Percentiles rank a stretch among this genome's conserved stretches.
Conservation (phyloP, 2,113 vertebrate species). For the Lota lota region DNA sequence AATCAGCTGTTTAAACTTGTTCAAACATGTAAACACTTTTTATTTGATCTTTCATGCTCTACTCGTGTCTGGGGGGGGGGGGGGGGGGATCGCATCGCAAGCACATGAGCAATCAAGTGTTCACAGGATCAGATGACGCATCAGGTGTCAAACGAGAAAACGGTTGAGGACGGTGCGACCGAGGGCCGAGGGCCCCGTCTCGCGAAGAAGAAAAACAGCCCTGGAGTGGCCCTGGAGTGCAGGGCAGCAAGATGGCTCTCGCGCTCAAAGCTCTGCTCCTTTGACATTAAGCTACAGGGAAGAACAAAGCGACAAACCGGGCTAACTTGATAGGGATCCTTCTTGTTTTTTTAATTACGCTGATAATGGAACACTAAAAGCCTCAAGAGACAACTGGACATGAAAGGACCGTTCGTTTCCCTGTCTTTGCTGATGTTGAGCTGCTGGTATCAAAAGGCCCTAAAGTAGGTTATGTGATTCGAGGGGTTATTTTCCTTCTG, state of each 20-base stretch:
- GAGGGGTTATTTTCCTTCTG: slow-evolving; percentile 25
- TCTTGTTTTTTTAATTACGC: slow-evolving; percentile 78
- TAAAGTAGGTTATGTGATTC: slow-evolving; percentile 44
- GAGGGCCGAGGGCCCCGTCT: no score
- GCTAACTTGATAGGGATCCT: slow-evolving; percentile 74
- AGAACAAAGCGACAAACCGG: slow-evolving; percentile 69
- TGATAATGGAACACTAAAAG: slow-evolving; percentile 74
- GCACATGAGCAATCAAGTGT: no score
- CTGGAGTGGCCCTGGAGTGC: slow-evolving; percentile 56
- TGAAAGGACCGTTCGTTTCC: slow-evolving; percentile 67
- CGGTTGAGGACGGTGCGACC: no score
- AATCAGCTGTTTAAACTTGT: no score
- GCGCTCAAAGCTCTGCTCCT: slow-evolving; percentile 56
- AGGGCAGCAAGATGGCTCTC: slow-evolving; percentile 45
- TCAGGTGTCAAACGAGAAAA: no score
- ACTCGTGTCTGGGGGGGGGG: no score
- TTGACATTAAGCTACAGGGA: slow-evolving; percentile 70
- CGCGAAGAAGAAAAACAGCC: slow-evolving; percentile 29
- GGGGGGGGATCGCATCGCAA: no score
- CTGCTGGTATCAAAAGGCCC: slow-evolving; percentile 48
- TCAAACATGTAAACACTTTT: no score
- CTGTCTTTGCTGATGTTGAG: slow-evolving; percentile 62
- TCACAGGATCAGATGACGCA: no score
- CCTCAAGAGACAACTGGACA: slow-evolving; percentile 67
- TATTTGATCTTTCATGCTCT: no score